Evolutionary conservation across 2,113 vertebrate genomes (phyloP).

Genomic region (Phylloscopus whistleri): DNA sequence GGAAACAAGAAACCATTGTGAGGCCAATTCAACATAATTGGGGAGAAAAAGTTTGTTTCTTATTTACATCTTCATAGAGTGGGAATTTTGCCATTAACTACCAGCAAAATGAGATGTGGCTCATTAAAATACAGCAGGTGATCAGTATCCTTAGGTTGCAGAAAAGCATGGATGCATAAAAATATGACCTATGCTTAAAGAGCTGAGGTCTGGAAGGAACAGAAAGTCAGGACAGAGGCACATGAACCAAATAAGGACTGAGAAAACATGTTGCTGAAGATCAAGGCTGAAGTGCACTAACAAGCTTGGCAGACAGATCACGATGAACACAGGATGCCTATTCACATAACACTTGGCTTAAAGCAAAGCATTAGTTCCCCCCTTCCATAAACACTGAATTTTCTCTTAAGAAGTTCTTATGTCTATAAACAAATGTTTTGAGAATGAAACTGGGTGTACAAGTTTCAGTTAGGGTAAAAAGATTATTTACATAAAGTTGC

Average conservation of each 20-base stretch:
- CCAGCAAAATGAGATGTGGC: background rate
- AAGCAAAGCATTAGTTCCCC: background rate
- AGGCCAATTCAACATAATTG: background rate
- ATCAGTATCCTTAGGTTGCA: background rate
- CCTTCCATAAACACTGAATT: background rate
- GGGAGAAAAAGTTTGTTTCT: background rate
- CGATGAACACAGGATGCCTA: background rate
- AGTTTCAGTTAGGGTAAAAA: background rate
- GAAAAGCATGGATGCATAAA: background rate
- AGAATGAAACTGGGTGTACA: background rate
- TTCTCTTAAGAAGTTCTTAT: background rate
- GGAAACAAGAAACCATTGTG: background rate
- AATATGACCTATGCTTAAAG: background rate
- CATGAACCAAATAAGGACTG: background rate
- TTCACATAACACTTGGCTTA: background rate
- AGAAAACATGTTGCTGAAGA: background rate
- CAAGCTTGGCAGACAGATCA: background rate
- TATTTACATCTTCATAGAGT: background rate
- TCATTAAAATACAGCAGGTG: background rate
- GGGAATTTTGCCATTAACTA: background rate
- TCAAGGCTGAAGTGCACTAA: background rate
- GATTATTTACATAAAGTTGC: background rate
- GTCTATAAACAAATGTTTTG: constrained; percentile 17
- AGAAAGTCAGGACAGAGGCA: background rate
- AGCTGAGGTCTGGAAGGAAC: background rate